phyloP scores from a whole-genome alignment of 2,888 invertebrate genomes.

The Trachelus tabidus region DNA sequence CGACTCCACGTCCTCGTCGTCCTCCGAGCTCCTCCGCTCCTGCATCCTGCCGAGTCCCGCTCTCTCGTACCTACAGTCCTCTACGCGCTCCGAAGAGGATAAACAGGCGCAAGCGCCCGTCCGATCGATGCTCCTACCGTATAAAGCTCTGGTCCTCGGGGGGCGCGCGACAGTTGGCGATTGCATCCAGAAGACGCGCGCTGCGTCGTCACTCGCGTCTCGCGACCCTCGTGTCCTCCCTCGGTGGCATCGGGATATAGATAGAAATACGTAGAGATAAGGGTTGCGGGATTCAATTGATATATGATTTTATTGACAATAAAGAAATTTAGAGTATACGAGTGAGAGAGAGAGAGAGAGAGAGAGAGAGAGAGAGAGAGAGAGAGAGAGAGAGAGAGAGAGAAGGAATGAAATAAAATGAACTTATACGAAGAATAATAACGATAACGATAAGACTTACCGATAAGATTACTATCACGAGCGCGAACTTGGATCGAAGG shows the following conservation, averaged over 20 bases:
- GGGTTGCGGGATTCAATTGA: too few species aligned
- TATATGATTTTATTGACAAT: too few species aligned
- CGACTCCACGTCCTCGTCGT: background rate
- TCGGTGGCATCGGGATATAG: background rate
- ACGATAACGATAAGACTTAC: too few species aligned
- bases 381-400: too few species aligned
- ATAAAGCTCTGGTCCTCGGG: slow-evolving; percentile 61
- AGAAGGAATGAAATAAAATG: background rate
- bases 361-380: too few species aligned
- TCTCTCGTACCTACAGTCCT: too few species aligned
- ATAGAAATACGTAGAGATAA: too few species aligned
- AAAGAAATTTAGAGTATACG: background rate
- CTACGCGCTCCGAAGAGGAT: slow-evolving; percentile 2
- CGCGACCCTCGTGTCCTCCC: slow-evolving; percentile 26
- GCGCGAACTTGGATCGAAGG: too few species aligned
- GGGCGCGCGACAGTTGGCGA: slow-evolving; percentile 63
- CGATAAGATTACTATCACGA: too few species aligned
- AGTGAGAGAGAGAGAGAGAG: background rate
- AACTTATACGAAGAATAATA: too few species aligned
- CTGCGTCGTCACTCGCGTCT: slow-evolving; percentile 43
- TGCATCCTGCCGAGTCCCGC: too few species aligned
- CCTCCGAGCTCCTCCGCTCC: background rate
- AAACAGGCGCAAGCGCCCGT: slow-evolving; percentile 61
- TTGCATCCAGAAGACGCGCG: slow-evolving; percentile 56
- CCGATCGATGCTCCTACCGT: slow-evolving; percentile 62